These are phyloP conservation scores for Mus caroli DNA, from an alignment of 2,797 vertebrate genomes.

Conservation along the genomic window DNA sequence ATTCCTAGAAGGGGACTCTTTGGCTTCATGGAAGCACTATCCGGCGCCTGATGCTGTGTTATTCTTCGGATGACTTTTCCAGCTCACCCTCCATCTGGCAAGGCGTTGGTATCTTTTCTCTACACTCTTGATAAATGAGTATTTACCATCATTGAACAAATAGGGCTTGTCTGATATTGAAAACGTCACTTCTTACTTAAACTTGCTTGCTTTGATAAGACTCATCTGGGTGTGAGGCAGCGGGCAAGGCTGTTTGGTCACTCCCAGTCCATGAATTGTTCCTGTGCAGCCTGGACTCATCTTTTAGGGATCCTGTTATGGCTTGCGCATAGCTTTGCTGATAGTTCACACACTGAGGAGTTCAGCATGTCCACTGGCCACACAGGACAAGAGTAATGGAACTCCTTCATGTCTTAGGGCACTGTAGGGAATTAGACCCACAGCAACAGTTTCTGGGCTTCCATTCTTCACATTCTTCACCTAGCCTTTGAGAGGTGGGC, in stretches of 20 bases:
- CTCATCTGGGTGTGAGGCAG: background rate
- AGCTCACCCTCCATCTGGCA: background rate
- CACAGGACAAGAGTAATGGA: background rate
- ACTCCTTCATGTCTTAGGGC: background rate
- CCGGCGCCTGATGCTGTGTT: background rate
- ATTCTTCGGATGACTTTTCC: background rate
- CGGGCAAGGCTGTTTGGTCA: background rate
- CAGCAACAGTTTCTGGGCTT: background rate
- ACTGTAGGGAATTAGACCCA: background rate
- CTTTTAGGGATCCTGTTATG: background rate
- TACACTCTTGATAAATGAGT: background rate
- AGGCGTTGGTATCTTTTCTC: background rate
- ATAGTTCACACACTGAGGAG: background rate
- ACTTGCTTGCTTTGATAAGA: background rate
- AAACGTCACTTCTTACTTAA: constrained; percentile 3
- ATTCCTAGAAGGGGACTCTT: constrained; percentile 8
- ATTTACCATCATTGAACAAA: background rate
- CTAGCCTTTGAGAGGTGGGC: background rate
- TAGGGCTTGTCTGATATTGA: background rate
- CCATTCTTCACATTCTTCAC: background rate
- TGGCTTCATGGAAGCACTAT: background rate
- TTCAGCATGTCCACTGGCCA: background rate
- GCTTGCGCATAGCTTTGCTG: background rate
- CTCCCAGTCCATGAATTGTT: background rate
- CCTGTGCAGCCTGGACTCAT: background rate